A percentile compares a stretch with the other conserved stretches of the same genome.
Evolutionary conservation across 1,140 invertebrate genomes (phyloP).

Genomic region (Macrotrachela quadricornifera): DNA sequence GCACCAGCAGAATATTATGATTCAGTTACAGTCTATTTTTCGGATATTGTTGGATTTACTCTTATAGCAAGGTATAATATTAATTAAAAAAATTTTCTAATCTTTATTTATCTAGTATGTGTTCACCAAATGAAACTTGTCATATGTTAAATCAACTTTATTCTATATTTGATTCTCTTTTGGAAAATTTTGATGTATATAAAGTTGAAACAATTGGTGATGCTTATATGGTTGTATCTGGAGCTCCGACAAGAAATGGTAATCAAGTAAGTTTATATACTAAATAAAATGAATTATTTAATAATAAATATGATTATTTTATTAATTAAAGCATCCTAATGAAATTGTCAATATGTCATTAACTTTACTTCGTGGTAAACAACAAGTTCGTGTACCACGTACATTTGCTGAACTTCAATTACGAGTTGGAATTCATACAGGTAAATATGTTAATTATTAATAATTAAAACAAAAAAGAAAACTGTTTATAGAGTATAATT

Average conservation of each 20-base stretch:
- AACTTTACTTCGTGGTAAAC: too few relatives aligned
- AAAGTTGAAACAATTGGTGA: slow-evolving; percentile 30
- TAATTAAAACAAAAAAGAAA: too few relatives aligned
- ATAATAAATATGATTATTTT: too few relatives aligned
- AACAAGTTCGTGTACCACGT: slow-evolving; percentile 45
- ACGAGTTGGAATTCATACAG: neutral
- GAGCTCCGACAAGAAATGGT: too few relatives aligned
- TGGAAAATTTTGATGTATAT: slow-evolving; percentile 42
- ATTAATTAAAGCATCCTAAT: slow-evolving; percentile 4
- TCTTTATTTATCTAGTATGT: slow-evolving; percentile 13
- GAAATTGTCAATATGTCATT: too few relatives aligned
- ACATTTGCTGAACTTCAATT: too few relatives aligned
- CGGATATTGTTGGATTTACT: slow-evolving; percentile 84
- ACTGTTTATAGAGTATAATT: too few relatives aligned
- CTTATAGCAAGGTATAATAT: slow-evolving; percentile 33
- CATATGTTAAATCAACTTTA: slow-evolving; percentile 76
- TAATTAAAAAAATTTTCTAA: too few relatives aligned
- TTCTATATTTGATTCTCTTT: slow-evolving; percentile 69
- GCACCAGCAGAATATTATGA: too few relatives aligned
- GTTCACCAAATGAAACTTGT: slow-evolving; percentile 40
- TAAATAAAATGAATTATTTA: too few relatives aligned
- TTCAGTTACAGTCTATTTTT: slow-evolving; percentile 67
- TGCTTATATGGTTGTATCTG: slow-evolving; percentile 17
- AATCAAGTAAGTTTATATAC: too few relatives aligned
- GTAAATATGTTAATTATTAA: too few relatives aligned